A percentile compares a stretch with the other conserved stretches of the same genome.
Evolutionary conservation across 2,113 vertebrate genomes (phyloP).

Genomic region (Trematocara zebra): DNA sequence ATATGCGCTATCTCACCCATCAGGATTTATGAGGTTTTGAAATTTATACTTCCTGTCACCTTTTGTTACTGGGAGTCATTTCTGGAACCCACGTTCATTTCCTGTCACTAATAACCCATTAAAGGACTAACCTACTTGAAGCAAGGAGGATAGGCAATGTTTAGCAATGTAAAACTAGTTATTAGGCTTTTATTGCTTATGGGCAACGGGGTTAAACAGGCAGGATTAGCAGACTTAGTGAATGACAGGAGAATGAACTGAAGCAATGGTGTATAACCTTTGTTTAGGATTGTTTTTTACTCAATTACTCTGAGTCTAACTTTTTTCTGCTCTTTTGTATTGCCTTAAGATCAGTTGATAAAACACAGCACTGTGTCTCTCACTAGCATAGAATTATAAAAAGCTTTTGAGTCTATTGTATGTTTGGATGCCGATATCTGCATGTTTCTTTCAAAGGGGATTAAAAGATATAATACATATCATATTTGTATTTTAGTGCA

Average conservation of each 20-base stretch:
- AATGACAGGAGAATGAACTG: neutral
- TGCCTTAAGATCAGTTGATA: neutral
- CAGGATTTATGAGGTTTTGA: slow-evolving; percentile 34
- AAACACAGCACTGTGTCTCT: neutral
- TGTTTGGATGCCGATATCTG: neutral
- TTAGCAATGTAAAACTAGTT: slow-evolving; percentile 33
- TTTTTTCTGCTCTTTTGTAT: neutral
- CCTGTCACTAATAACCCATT: slow-evolving; percentile 26
- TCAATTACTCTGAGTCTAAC: neutral
- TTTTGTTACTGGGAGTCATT: slow-evolving; percentile 24
- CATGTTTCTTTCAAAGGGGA: neutral
- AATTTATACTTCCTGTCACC: slow-evolving; percentile 35
- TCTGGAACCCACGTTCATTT: slow-evolving; percentile 19
- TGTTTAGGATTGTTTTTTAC: neutral
- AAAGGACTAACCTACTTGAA: slow-evolving; percentile 23
- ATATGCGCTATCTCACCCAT: slow-evolving; percentile 18
- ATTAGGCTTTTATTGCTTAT: slow-evolving; percentile 35
- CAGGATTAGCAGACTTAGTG: slow-evolving; percentile 34
- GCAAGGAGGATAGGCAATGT: slow-evolving; percentile 2
- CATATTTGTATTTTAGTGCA: neutral
- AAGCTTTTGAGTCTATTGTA: neutral
- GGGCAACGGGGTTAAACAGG: slow-evolving; percentile 25
- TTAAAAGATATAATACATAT: neutral
- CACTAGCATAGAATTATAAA: neutral
- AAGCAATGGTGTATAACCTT: neutral